phyloP scores from a whole-genome alignment of 2,888 invertebrate genomes.

The Carabus problematicus region DNA sequence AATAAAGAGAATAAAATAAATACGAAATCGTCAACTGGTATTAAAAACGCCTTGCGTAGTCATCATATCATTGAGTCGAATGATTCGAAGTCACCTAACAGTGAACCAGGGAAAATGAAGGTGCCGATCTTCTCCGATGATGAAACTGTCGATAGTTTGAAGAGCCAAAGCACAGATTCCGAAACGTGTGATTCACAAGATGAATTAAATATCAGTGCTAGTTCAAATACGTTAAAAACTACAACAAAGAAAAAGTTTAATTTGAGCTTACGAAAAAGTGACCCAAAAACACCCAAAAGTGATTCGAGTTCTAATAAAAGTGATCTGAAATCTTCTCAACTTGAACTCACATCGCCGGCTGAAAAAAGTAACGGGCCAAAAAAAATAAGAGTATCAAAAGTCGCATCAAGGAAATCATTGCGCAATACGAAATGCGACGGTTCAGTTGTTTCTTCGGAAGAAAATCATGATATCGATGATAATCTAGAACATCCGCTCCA shows the following conservation, averaged over 20 bases:
- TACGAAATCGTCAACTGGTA: too few relatives aligned
- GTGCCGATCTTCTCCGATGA: neutral
- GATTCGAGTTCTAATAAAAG: too few relatives aligned
- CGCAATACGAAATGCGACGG: neutral
- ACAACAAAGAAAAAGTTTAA: neutral
- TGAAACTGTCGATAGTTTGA: slow-evolving; percentile 10
- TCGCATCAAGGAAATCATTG: neutral
- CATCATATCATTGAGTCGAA: neutral
- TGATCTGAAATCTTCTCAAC: neutral
- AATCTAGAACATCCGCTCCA: too few relatives aligned
- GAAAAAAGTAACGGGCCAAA: neutral
- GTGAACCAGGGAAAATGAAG: too few relatives aligned
- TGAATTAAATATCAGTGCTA: neutral
- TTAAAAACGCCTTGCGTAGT: too few relatives aligned
- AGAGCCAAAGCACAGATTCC: neutral
- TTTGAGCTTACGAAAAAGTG: neutral
- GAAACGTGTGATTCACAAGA: slow-evolving; percentile 5
- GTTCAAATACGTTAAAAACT: too few relatives aligned
- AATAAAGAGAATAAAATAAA: neutral
- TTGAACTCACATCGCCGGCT: neutral
- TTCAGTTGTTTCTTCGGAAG: neutral
- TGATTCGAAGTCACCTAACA: too few relatives aligned
- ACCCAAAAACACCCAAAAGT: neutral
- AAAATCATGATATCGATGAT: too few relatives aligned
- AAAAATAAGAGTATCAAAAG: too few relatives aligned